Conservation (phyloP, 2,888 invertebrate genomes). For the Pandemis corylana region DNA sequence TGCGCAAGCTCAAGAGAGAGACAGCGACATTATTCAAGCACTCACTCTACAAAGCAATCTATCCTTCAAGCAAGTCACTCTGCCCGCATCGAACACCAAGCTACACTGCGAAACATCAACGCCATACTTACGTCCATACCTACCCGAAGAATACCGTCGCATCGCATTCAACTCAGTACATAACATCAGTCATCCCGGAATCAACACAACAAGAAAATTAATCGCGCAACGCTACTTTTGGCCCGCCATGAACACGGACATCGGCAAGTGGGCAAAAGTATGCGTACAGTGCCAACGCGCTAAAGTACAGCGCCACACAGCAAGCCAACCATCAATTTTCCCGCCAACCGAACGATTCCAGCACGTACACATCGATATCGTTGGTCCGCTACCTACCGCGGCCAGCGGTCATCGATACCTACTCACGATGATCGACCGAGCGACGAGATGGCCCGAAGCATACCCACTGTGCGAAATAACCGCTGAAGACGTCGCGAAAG, state of each 20-base stretch:
- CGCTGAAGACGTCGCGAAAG: background rate
- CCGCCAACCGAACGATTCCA: background rate
- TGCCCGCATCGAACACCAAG: background rate
- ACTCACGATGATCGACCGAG: conserved; percentile 2
- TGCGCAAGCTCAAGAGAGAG: background rate
- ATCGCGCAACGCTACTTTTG: background rate
- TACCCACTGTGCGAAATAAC: background rate
- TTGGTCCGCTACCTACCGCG: conserved; percentile 3
- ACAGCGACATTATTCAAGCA: background rate
- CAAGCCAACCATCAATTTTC: background rate
- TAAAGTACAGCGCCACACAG: conserved; percentile 1
- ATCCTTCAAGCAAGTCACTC: background rate
- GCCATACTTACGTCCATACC: background rate
- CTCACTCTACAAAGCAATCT: background rate
- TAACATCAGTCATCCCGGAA: background rate
- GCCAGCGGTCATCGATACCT: background rate
- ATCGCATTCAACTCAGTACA: background rate
- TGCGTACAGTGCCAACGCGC: conserved; percentile 3
- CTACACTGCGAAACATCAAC: background rate
- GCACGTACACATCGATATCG: conserved; percentile 1
- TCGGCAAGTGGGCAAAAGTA: background rate
- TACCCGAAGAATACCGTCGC: background rate
- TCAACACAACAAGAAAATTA: background rate
- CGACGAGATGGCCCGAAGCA: conserved; percentile 15
- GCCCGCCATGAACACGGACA: background rate